Evolutionary conservation across 2,797 vertebrate species (phyloP).

Genomic region (Rhabdophis nuchalis): DNA sequence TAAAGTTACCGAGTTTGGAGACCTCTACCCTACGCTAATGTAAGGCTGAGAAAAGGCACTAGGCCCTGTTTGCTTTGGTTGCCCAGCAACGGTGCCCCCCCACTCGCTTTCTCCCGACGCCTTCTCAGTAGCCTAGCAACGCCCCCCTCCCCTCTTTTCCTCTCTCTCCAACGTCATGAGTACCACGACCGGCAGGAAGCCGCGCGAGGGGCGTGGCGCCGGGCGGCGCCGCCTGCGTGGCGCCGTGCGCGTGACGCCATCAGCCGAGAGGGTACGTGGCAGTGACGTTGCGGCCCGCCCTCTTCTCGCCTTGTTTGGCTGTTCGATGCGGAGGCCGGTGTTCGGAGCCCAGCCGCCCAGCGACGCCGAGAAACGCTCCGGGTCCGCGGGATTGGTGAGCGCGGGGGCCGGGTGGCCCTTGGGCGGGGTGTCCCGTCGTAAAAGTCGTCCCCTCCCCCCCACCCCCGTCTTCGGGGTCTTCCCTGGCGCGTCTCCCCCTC

Average conservation of each 20-base stretch:
- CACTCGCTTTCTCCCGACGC: too few relatives aligned
- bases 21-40: too few relatives aligned
- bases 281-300: slow-evolving; percentile 70
- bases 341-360: too few relatives aligned
- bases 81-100: not conserved
- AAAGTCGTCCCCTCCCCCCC: not conserved
- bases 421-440: not conserved
- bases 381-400: slow-evolving; percentile 1
- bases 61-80: not conserved
- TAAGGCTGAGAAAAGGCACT: not conserved
- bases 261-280: slow-evolving; percentile 76
- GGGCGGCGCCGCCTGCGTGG: too few relatives aligned
- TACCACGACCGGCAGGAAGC: not conserved
- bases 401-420: not conserved
- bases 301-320: not conserved
- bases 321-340: not conserved
- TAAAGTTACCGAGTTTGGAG: too few relatives aligned
- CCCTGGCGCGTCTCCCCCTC: not conserved
- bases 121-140: not conserved
- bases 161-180: accelerated
- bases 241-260: not conserved
- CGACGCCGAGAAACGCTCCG: not conserved
- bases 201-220: not conserved
- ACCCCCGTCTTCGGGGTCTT: not conserved
- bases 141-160: not conserved